phyloP scores from a whole-genome alignment of 2,797 vertebrate species.

The Melanogrammus aeglefinus region DNA sequence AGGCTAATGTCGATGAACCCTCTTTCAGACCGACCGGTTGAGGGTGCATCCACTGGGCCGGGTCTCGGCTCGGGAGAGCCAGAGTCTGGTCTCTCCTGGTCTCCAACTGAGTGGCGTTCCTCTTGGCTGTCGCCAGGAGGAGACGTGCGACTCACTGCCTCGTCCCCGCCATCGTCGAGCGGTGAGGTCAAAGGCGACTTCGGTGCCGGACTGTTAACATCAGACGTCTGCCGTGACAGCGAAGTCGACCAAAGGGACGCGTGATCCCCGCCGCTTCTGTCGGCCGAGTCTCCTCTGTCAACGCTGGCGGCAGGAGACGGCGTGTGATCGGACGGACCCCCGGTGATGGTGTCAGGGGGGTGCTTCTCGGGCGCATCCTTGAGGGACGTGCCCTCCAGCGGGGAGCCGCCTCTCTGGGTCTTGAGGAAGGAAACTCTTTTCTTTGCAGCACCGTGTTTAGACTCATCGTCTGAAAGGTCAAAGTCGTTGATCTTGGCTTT shows the following conservation, averaged over 20 bases:
- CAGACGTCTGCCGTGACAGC: not conserved
- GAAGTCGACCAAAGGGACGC: constrained; percentile 13
- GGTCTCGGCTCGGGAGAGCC: not conserved
- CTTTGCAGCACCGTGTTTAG: constrained; percentile 57
- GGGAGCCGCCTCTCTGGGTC: constrained; percentile 51
- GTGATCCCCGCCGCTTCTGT: constrained; percentile 29
- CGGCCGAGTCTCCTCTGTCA: constrained; percentile 29
- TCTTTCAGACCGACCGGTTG: not conserved
- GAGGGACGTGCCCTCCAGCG: not conserved
- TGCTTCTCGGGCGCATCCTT: constrained; percentile 28
- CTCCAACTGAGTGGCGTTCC: no score
- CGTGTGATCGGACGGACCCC: not conserved
- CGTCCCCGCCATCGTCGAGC: constrained; percentile 40
- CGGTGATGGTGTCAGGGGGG: not conserved
- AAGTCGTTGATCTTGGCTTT: constrained; percentile 72
- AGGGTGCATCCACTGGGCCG: not conserved
- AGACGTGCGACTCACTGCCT: constrained; percentile 30
- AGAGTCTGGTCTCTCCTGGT: no score
- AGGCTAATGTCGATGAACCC: not conserved
- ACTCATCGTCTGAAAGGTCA: constrained; percentile 74
- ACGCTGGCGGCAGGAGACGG: constrained; percentile 2
- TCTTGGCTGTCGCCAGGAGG: not conserved
- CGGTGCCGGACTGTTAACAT: not conserved
- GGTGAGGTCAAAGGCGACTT: constrained; percentile 41
- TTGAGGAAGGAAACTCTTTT: constrained; percentile 78